Evolutionary conservation across 1,140 invertebrate species (phyloP).

Genomic region (Drosophila arawakana): DNA sequence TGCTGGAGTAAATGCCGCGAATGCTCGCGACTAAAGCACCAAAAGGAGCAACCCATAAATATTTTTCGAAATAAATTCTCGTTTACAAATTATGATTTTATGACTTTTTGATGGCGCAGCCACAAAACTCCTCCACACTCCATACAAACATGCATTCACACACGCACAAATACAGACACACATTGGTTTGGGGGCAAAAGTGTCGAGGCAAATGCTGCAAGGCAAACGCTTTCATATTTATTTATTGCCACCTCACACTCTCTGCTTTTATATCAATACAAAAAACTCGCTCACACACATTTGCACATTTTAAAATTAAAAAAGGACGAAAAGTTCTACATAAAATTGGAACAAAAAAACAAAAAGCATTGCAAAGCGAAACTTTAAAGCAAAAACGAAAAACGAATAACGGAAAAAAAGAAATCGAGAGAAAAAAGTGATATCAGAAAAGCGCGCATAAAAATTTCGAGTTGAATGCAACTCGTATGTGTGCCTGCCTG

Average conservation of each 20-base stretch:
- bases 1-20: conserved; percentile 57
- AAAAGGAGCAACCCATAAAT: conserved; percentile 70
- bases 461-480: conserved; percentile 75
- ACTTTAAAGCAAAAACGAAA: conserved; percentile 41
- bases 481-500: conserved; percentile 45
- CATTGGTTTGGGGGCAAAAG: conserved; percentile 33
- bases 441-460: conserved; percentile 70
- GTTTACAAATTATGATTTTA: conserved; percentile 82
- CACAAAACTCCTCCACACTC: conserved; percentile 56
- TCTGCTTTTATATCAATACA: conserved; percentile 68
- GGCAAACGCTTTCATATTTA: conserved; percentile 75
- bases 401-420: conserved; percentile 20
- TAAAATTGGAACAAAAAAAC: conserved; percentile 65
- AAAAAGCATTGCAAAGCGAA: conserved; percentile 49
- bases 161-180: conserved; percentile 16
- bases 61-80: conserved; percentile 82
- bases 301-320: conserved; percentile 42
- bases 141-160: conserved; percentile 16
- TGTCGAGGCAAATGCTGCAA: conserved; percentile 51
- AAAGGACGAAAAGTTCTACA: conserved; percentile 1
- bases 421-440: conserved; percentile 57
- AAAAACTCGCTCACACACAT: conserved; percentile 30
- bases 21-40: conserved; percentile 36
- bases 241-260: conserved; percentile 63
- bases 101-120: conserved; percentile 79